Evolutionary conservation across 2,113 vertebrate species (phyloP), one percentile per base, ranked within the genome.

Genomic region (Protobothrops flavoviridis): DNA sequence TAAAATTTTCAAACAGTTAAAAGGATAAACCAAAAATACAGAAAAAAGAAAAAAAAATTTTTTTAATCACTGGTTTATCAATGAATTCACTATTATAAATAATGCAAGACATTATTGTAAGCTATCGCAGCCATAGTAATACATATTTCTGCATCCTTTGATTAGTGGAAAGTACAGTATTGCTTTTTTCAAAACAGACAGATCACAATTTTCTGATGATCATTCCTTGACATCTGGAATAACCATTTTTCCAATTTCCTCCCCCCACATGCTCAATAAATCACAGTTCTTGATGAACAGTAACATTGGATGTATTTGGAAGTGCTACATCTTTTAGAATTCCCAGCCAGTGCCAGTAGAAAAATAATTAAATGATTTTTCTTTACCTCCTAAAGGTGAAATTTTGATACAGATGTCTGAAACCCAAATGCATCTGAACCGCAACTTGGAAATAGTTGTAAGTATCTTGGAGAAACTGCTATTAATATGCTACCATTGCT

Each of bases 361-460:
- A 64, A 61, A 85, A 1, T 33, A n/a, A 26, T 56, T 2, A 6
- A 21, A 87, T 0, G 0, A 87, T 57, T 6, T 81, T 91, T 96
- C 88, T 39, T 1, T 93, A 59, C 94, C 45, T 95, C 92, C 91
- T 87, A 53, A 91, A 99, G 99, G 99, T 93, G 98, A 99, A 57
- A 98, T 99, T 95, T 95, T 99, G 92, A 96, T 99, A 93, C 98
- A 99, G 98, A 98, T 99, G 96, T 98, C 98, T 0, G 97, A 99
- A 90, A 98, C 93, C 3, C 99, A 99, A 92, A 98, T 97, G 86
- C 98, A 97, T 94, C 95, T 99, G 94, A 99, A 97, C 95, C 94
- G 95, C 21, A 98, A 99, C 96, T 94, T 99, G 93, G 98, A 99
- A 94, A 96, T 98, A 13, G 98, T 99, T 93, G 99, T 99, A 97